Base-by-base conservation (phyloP, 2,888 invertebrate genomes). In the Herminia tarsipennalis region DNA sequence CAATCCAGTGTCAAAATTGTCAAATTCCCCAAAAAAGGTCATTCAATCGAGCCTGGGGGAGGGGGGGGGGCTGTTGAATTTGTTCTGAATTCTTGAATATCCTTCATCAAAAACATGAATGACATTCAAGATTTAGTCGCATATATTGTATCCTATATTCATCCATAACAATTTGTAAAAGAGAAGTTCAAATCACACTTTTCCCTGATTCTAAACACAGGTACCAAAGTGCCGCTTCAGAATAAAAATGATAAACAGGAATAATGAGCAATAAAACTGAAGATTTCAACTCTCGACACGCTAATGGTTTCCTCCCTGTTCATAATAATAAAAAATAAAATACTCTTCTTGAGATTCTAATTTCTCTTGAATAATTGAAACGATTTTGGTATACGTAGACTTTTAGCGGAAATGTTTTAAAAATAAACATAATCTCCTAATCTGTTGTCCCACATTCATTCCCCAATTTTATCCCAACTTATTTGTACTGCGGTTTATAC, bases 351-450 rank as follows among this genome's bases (percentile, higher is more conserved):
- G 69, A 73, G 77, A 75, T 76, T 74, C 70, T 76, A 76, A 78
- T 77, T 65, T 57, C 67, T 70, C 66, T 62, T 76, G 74, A 73
- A 74, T 76, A 78, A 78, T 73, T 73, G 69, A 72, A 66, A 67
- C 66, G 63, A 67, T 61, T 61, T 55, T 59, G 62, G 63, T 66
- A 66, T 62, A 62, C 66, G 69, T 69, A 51, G 64, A 72, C 70
- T 66, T 74, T 70, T 73, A 62, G 66, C 58, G 53, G 65, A 61
- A 56, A 63, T 62, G 64, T 55, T 55, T 49, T 34, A 59, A 61
- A 61, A 44, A 61, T 55, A 55, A 65, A 56, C 35, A 55, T 61
- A 70, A 69, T 56, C 65, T 56, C 58, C 52, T 68, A 70, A 70
- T 70, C 61, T 54, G 46, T 55, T 47, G 53, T 60, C 45, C 56